Evolutionary conservation across 2,797 vertebrate species (phyloP).

Genomic region (Sebastiscus albofasciatus): DNA sequence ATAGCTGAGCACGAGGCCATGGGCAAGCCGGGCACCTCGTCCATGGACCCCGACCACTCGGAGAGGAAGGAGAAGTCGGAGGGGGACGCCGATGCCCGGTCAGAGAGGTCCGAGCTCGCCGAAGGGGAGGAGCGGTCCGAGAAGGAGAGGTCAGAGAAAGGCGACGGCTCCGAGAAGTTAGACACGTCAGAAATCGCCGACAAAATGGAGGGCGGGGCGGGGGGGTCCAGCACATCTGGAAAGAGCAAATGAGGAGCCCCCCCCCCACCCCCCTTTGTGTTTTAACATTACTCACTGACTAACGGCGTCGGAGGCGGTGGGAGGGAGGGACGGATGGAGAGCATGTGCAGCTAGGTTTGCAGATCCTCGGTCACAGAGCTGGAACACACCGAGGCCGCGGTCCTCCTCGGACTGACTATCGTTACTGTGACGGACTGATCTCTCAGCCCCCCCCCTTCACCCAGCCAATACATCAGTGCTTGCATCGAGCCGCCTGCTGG

Average conservation of each 20-base stretch:
- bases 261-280: constrained; percentile 15
- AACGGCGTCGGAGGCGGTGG: constrained; percentile 49
- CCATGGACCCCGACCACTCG: constrained; percentile 85
- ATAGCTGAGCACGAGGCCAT: constrained; percentile 86
- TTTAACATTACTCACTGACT: constrained; percentile 65
- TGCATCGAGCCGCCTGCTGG: constrained; percentile 77
- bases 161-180: constrained; percentile 81
- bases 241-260: constrained; percentile 83
- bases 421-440: constrained; percentile 79
- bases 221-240: constrained; percentile 85
- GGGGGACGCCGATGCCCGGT: constrained; percentile 80
- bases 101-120: constrained; percentile 77
- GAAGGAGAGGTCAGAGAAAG: constrained; percentile 83
- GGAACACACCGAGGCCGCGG: constrained; percentile 63
- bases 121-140: constrained; percentile 77
- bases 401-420: constrained; percentile 68
- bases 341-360: constrained; percentile 74
- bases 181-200: constrained; percentile 81
- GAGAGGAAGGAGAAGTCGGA: constrained; percentile 84
- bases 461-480: constrained; percentile 77
- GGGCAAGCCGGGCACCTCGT: constrained; percentile 86
- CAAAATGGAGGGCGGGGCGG: constrained; percentile 79
- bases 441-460: constrained; percentile 78
- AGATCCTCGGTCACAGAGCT: constrained; percentile 70
- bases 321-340: constrained; percentile 70